Evolutionary conservation across 1,140 invertebrate species (phyloP).

Genomic region (Papilio xuthus): DNA sequence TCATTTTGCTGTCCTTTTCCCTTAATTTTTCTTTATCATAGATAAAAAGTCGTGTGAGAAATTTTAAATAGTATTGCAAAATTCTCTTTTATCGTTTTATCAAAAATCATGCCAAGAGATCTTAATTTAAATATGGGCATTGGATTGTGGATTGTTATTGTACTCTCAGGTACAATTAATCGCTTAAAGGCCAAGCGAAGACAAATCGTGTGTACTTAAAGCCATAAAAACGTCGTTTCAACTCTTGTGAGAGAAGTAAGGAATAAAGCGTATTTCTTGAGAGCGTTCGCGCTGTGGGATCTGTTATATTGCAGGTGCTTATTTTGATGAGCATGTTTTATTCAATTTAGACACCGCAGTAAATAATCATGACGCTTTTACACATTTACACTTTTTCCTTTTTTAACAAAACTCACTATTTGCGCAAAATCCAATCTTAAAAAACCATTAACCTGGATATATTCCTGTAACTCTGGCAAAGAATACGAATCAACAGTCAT

Average conservation of each 20-base stretch:
- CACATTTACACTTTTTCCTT: not conserved
- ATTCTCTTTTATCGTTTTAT: too few species aligned
- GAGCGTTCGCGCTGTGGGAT: conserved; percentile 7
- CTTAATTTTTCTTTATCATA: too few species aligned
- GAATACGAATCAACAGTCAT: not conserved
- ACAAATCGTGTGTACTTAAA: conserved; percentile 32
- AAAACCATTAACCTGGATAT: too few species aligned
- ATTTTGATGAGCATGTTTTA: conserved; percentile 37
- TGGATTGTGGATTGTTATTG: conserved; percentile 24
- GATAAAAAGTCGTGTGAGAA: too few species aligned
- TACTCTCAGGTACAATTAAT: conserved; percentile 27
- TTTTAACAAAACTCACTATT: not conserved
- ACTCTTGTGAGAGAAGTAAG: conserved; percentile 28
- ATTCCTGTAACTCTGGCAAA: not conserved
- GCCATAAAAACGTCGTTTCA: conserved; percentile 37
- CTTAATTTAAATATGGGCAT: conserved; percentile 1
- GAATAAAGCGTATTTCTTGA: conserved; percentile 33
- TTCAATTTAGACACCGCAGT: conserved; percentile 36
- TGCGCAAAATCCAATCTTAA: not conserved
- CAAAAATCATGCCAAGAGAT: not conserved
- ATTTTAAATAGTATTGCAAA: too few species aligned
- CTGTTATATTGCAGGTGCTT: conserved; percentile 33
- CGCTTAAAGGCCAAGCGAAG: conserved; percentile 35
- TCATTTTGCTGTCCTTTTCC: too few species aligned
- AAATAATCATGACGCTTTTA: conserved; percentile 24